These are phyloP conservation scores for Crax fasciolata DNA, from an alignment of 2,797 vertebrate genomes.

Conservation along the genomic window DNA sequence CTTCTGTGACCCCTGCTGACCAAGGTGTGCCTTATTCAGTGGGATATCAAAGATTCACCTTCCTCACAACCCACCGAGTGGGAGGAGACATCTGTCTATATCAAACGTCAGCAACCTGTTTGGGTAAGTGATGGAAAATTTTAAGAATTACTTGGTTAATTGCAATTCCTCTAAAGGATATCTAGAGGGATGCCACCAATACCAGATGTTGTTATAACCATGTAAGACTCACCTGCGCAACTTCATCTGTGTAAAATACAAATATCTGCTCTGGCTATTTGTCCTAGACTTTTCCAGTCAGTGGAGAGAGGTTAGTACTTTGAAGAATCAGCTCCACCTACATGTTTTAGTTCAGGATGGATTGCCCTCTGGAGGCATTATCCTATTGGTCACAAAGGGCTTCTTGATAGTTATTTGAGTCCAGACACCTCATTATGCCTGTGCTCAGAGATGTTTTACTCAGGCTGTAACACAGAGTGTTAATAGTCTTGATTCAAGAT, in stretches of 20 bases:
- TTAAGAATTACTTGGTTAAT: background rate
- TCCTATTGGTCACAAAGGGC: background rate
- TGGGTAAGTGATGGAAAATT: background rate
- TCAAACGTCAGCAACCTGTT: background rate
- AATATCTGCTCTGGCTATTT: background rate
- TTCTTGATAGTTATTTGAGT: background rate
- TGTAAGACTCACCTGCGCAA: background rate
- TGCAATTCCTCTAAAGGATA: background rate
- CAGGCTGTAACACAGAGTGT: background rate
- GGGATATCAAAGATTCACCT: too few species aligned
- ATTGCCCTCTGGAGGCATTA: fast-evolving
- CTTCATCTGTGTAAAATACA: background rate
- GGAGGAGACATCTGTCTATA: background rate
- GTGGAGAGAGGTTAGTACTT: background rate
- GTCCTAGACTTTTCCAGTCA: background rate
- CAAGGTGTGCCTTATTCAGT: too few species aligned
- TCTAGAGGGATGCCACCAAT: background rate
- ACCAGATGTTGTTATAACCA: background rate
- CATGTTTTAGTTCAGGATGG: background rate
- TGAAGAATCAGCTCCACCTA: background rate
- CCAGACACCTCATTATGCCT: background rate
- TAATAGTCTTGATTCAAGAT: background rate
- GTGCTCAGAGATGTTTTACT: background rate
- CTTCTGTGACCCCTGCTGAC: too few species aligned
- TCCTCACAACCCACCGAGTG: too few species aligned